phyloP scores from a whole-genome alignment of 2,888 invertebrate genomes.

The Lathronympha strigana region DNA sequence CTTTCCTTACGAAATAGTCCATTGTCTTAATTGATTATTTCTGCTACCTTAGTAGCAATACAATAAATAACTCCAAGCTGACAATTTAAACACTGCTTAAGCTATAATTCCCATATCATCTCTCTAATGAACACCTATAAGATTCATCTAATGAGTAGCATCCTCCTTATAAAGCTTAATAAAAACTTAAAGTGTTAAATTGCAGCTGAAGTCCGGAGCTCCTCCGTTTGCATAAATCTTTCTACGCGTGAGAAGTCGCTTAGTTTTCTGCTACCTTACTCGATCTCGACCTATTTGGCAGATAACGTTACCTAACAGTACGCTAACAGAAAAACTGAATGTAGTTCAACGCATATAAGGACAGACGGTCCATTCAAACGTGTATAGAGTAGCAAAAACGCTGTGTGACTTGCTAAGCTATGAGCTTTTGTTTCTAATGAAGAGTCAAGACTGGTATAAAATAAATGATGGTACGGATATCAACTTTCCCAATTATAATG shows the following conservation, averaged over 20 bases:
- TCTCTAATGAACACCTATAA: not conserved
- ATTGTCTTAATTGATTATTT: no score
- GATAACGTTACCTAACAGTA: slow-evolving; percentile 62
- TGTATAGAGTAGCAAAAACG: slow-evolving; percentile 6
- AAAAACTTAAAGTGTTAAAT: slow-evolving; percentile 8
- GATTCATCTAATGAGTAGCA: not conserved
- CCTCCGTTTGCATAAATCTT: slow-evolving; percentile 18
- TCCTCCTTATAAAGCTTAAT: slow-evolving; percentile 1
- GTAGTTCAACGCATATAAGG: slow-evolving; percentile 45
- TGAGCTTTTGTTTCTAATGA: not conserved
- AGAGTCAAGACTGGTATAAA: not conserved
- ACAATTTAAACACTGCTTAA: not conserved
- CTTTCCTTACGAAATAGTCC: no score
- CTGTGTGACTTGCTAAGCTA: not conserved
- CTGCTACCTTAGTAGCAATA: no score
- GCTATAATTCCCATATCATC: not conserved
- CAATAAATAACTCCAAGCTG: not conserved
- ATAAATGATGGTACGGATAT: no score
- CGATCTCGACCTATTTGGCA: slow-evolving; percentile 50
- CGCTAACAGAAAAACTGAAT: slow-evolving; percentile 47
- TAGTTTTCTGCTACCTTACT: slow-evolving; percentile 16
- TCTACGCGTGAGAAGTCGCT: slow-evolving; percentile 25
- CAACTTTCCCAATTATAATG: no score
- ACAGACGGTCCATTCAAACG: slow-evolving; percentile 8
- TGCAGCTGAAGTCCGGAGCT: not conserved